Conservation (phyloP, 1,140 invertebrate species). For the Paralvinella palmiformis region DNA sequence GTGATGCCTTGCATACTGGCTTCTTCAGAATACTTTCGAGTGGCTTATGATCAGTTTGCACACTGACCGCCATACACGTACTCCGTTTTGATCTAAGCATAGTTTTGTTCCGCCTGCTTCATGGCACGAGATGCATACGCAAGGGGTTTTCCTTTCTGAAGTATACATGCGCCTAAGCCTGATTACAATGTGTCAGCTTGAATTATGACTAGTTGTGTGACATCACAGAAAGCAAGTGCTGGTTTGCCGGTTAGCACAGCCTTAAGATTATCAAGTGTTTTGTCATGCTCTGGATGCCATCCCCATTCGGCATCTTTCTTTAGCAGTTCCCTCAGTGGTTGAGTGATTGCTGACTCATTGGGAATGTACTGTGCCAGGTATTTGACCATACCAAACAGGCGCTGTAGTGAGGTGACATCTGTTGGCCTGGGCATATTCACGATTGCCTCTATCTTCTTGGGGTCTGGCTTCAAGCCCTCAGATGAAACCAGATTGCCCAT, state of each 20-base stretch:
- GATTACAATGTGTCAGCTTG: conserved; percentile 29
- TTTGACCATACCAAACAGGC: conserved; percentile 27
- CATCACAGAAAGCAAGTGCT: conserved; percentile 29
- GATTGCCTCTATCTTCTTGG: conserved; percentile 44
- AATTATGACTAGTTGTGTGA: conserved; percentile 22
- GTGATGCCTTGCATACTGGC: conserved; percentile 39
- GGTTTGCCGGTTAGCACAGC: conserved; percentile 22
- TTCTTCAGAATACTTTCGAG: conserved; percentile 47
- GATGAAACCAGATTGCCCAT: conserved; percentile 33
- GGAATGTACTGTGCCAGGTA: conserved; percentile 25
- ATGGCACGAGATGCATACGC: conserved; percentile 49
- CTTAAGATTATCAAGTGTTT: conserved; percentile 24
- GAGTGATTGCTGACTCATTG: conserved; percentile 5
- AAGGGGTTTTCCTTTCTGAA: conserved; percentile 49
- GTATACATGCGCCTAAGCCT: conserved; percentile 46
- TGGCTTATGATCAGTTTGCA: conserved; percentile 42
- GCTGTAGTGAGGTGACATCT: conserved; percentile 21
- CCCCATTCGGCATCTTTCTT: conserved; percentile 1
- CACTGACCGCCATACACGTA: conserved; percentile 38
- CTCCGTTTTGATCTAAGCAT: conserved; percentile 53
- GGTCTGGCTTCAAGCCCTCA: conserved; percentile 44
- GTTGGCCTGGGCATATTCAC: conserved; percentile 21
- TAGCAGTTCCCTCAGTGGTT: conserved; percentile 7
- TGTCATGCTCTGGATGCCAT: conserved; percentile 10
- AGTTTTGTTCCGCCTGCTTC: conserved; percentile 46